Evolutionary conservation across 2,113 vertebrate genomes (phyloP).

Genomic region (Glaucomys volans): DNA sequence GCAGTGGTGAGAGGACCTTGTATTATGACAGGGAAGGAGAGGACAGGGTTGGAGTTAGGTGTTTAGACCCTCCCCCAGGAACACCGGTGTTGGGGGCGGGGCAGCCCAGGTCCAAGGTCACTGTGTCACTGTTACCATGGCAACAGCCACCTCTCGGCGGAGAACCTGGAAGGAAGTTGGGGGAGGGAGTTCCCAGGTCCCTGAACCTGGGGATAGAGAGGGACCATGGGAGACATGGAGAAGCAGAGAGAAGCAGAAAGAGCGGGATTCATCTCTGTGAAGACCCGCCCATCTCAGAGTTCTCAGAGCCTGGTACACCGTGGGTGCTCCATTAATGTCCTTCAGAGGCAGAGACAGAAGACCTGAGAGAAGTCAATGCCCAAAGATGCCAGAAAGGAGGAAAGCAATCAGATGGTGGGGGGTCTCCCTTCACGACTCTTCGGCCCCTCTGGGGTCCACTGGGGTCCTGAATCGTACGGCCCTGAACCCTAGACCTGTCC

Average conservation of each 20-base stretch:
- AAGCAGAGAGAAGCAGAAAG: not conserved
- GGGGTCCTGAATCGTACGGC: not conserved
- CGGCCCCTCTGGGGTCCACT: not conserved
- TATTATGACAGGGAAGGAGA: not conserved
- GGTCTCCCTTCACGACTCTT: not conserved
- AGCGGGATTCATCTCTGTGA: not conserved
- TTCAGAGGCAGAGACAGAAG: not conserved
- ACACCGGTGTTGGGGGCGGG: not conserved
- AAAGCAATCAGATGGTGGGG: not conserved
- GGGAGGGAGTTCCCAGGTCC: not conserved
- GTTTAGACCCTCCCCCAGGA: not conserved
- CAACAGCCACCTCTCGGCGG: slow-evolving; percentile 61
- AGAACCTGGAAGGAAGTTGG: slow-evolving; percentile 60
- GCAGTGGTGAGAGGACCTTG: not conserved
- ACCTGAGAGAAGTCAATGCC: not conserved
- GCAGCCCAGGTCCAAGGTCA: slow-evolving; percentile 74
- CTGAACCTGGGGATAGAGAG: not conserved
- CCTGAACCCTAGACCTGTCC: not conserved
- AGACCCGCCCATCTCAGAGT: not conserved
- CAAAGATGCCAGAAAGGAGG: not conserved
- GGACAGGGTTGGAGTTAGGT: not conserved
- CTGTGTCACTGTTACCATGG: slow-evolving; percentile 71
- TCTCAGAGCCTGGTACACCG: not conserved
- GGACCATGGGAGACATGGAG: not conserved
- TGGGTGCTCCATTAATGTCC: slow-evolving; percentile 52